These are phyloP conservation scores for Chionoecetes opilio DNA, from an alignment of 1,140 invertebrate species.

Conservation along the genomic window DNA sequence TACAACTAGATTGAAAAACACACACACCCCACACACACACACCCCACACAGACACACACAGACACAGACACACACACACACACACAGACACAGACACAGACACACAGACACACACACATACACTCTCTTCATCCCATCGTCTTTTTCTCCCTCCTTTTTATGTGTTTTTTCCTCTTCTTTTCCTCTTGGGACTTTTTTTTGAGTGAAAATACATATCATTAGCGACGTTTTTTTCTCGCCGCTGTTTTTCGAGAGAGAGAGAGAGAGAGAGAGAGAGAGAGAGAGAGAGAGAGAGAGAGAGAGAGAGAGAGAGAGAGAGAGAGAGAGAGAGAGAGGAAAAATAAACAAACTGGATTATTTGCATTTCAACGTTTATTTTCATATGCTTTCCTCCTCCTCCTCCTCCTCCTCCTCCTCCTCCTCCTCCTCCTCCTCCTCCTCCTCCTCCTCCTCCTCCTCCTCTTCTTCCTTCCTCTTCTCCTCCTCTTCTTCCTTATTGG, in stretches of 20 bases:
- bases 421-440: not conserved
- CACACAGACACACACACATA: not conserved
- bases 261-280: not conserved
- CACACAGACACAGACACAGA: not conserved
- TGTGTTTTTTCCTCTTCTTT: not conserved
- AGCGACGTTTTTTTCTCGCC: not conserved
- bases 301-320: conserved; percentile 41
- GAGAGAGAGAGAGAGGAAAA: conserved; percentile 6
- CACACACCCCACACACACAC: conserved; percentile 25
- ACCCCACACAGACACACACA: conserved; percentile 16
- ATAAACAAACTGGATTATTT: not conserved
- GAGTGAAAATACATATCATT: not conserved
- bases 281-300: conserved; percentile 27
- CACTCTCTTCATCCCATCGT: not conserved
- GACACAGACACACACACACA: not conserved
- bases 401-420: conserved; percentile 15
- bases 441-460: conserved; percentile 12
- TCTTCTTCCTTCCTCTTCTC: not conserved
- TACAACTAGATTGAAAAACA: too few relatives aligned
- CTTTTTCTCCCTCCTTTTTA: not conserved
- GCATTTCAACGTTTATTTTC: not conserved
- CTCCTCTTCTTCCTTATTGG: not conserved
- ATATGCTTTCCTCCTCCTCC: not conserved
- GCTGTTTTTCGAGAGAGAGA: too few relatives aligned
- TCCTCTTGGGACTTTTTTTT: not conserved